Evolutionary conservation across 1,140 invertebrate species (phyloP), one percentile per base, ranked within the genome.

Genomic region (Triops longicaudatus): DNA sequence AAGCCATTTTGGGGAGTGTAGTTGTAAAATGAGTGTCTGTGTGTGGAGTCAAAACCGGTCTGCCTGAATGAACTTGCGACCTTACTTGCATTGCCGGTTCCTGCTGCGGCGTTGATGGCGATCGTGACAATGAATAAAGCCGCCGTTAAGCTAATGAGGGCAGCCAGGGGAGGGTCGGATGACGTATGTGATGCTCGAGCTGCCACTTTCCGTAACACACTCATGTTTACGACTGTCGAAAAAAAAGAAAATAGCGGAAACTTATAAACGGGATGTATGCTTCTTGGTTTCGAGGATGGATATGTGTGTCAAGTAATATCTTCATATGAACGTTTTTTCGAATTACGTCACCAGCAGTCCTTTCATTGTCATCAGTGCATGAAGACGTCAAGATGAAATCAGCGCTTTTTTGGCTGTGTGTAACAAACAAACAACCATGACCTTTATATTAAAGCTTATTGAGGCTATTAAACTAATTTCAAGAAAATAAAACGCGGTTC

Each of bases 81-180:
- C 42, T 50, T 77, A 77, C 76, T 63, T 73, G 11, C n/a, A 41
- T 77, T 73, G 37, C 76, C 76, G 26, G 28, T 12, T n/a, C 76
- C 76, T 26, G 63, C 76, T 28, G 73, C 72, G n/a, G 72, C 76
- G 37, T 77, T 77, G 22, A 77, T 27, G 27, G 50, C 76, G 43
- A 77, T 26, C 26, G 42, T 73, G 1, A 37, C 27, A 73, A 77
- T 31, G 50, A 42, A 77, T 5, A 27, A 17, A 50, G 72, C 10
- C 2, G 76, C 76, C 10, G 31, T 73, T 10, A 73, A 41, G 44
- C 73, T 28, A 12, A 77, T 44, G 26, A 77, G 73, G 17, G 27
- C 74, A n/a, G 74, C 74, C 26, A 75, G 44, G 26, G 73, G 73
- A 9, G 42, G 42, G 28, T 43, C 74, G 17, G 63, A 75, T 50